Conservation (phyloP, 92 coral and sea anemone genomes). For the Palythoa caribaeorum region DNA sequence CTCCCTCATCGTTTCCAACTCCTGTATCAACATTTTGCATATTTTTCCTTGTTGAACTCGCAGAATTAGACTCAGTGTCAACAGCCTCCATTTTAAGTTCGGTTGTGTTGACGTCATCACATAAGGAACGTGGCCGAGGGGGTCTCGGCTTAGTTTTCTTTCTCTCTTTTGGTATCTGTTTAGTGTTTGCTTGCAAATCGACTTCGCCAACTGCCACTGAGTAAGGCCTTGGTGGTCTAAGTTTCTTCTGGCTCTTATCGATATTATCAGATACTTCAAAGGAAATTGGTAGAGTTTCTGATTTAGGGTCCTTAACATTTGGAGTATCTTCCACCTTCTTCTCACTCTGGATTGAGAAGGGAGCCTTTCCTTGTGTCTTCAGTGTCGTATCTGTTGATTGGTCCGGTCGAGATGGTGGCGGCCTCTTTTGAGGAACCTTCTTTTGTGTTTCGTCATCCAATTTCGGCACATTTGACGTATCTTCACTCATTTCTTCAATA, state of each 20-base stretch:
- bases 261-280: background rate
- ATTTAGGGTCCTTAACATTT: slow-evolving; percentile 19
- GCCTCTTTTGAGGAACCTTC: slow-evolving; percentile 49
- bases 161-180: slow-evolving; percentile 14
- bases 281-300: slow-evolving; percentile 39
- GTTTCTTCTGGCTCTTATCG: background rate
- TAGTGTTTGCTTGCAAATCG: slow-evolving; percentile 30
- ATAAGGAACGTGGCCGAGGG: slow-evolving; percentile 75
- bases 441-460: slow-evolving; percentile 2
- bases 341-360: background rate
- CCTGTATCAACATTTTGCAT: background rate
- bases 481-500: slow-evolving; percentile 21
- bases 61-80: background rate
- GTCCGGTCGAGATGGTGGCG: slow-evolving; percentile 66
- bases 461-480: slow-evolving; percentile 6
- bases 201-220: slow-evolving; percentile 45
- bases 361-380: slow-evolving; percentile 1
- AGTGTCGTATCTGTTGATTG: slow-evolving; percentile 16
- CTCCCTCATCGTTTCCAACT: background rate
- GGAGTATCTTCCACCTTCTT: background rate
- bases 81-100: slow-evolving; percentile 21
- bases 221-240: slow-evolving; percentile 59
- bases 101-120: slow-evolving; percentile 43
- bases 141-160: slow-evolving; percentile 63
- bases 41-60: slow-evolving; percentile 1